Evolutionary conservation across 2,113 vertebrate species (phyloP), one percentile per base, ranked within the genome.

Genomic region (Gopherus evgoodei): DNA sequence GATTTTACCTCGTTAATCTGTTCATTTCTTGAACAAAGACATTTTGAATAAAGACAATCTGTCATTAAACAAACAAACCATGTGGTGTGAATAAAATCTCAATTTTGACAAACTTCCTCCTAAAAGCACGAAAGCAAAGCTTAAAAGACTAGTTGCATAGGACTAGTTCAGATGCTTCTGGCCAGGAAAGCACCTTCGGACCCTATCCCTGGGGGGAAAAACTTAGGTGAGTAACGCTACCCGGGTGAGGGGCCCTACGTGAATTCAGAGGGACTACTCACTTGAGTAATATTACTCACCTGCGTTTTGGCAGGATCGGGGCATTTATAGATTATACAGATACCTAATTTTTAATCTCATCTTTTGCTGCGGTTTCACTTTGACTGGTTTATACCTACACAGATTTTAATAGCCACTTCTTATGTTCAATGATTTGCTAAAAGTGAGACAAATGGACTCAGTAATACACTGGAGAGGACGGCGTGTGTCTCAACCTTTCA

Each of bases 11-110:
- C 99, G 95, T 98, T 94, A 98, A 98, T 98, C 99, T 99, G 99
- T 99, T 99, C 98, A 98, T 98, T 98, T 99, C 98, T 98, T 98
- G 99, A 99, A 99, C 99, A 99, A 99, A 99, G 99, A 97, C 98
- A 88, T 99, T 99, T 99, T 98, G 98, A 99, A 99, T 99, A 99
- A 99, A 99, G 99, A 99, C 99, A 99, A 99, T 99, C 99, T 99
- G 99, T 99, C 99, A 91, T 97, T 96, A 92, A 98, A 97, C 72
- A 96, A 95, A 96, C 96, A 94, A 90, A 94, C 86, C 54, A 95
- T 98, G 98, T 98, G 95, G 81, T 97, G 96, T 97, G 96, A 97
- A 19, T 97, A 95, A 96, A 96, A 94, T 97, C 91, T 52, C 95
- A 42, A 35, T 81, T 50, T 25, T 82, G 21, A 72, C 19, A 49